Conservation (phyloP, 2,113 vertebrate species). For the Scopus umbretta region DNA sequence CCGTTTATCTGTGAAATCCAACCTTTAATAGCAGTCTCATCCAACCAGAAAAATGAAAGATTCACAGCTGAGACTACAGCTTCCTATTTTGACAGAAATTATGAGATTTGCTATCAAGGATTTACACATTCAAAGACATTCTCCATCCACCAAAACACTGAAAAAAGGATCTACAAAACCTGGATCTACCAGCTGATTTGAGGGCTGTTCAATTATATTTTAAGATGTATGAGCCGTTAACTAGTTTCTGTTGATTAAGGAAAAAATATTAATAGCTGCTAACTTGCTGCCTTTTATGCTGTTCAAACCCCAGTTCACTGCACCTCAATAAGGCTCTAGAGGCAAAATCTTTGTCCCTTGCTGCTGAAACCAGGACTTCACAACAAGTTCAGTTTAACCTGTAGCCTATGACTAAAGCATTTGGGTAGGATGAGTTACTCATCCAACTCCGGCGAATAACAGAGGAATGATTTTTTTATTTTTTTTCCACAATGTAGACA, state of each 20-base stretch:
- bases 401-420: not conserved
- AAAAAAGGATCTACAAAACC: not conserved
- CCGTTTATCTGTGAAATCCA: not conserved
- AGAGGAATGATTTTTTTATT: not conserved
- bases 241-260: not conserved
- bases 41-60: not conserved
- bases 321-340: not conserved
- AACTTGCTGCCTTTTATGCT: not conserved
- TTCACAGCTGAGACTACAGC: not conserved
- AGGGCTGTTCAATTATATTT: not conserved
- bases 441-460: not conserved
- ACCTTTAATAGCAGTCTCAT: not conserved
- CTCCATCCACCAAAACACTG: not conserved
- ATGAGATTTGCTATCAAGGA: not conserved
- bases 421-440: not conserved
- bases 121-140: not conserved
- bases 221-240: not conserved
- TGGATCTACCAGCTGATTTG: not conserved
- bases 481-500: not conserved
- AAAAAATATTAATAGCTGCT: not conserved
- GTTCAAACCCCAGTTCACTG: not conserved
- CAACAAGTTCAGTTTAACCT: not conserved
- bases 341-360: not conserved
- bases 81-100: not conserved
- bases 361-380: not conserved